Base-by-base conservation (phyloP, 1,140 invertebrate species). In the Parapsyche elsis region DNA sequence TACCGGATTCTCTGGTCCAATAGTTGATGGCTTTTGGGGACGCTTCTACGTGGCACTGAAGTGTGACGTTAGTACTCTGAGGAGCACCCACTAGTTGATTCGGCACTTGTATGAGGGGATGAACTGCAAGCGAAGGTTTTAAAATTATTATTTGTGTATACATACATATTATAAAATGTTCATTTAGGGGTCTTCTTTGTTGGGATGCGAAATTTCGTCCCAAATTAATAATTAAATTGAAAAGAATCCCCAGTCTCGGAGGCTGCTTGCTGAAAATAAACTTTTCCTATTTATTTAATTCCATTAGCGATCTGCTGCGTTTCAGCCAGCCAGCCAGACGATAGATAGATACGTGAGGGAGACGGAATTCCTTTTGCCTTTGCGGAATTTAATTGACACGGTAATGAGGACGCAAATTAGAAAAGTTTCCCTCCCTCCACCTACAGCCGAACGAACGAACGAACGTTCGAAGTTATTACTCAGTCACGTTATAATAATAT, bases 11-110 rank as follows among this genome's bases (percentile, higher is more conserved):
- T 84, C 94, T 91, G 70, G 94, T 95, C 95, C 95, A 96, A 85
- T 95, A 95, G 90, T 95, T 95, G 86, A 95, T 94, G 79, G 95
- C 94, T 87, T 94, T 95, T 9, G 95, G 95, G 30, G 94, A 95
- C 74, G 94, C 94, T 86, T 95, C 94, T 26, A 96, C 94, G 85
- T 94, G 92, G 87, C 96, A 97, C 86, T 96, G 93, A 79, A 97
- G 90, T 45, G 94, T 95, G 81, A 97, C 94, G 86, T 95, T 92
- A 64, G 93, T 94, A 81, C 92, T 92, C 79, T 92, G 91, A 73
- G 94, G 94, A 73, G 94, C 94, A 30, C 94, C 95, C 57, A 96
- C 94, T 85, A 95, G 90, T 88, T 95, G 94, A 88, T 95, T 95
- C 84, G 93, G 94, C 82, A 95, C 94, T 90, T 95, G 93, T 81